Conservation (phyloP, 2,113 vertebrate genomes). For the Sorex araneus region DNA sequence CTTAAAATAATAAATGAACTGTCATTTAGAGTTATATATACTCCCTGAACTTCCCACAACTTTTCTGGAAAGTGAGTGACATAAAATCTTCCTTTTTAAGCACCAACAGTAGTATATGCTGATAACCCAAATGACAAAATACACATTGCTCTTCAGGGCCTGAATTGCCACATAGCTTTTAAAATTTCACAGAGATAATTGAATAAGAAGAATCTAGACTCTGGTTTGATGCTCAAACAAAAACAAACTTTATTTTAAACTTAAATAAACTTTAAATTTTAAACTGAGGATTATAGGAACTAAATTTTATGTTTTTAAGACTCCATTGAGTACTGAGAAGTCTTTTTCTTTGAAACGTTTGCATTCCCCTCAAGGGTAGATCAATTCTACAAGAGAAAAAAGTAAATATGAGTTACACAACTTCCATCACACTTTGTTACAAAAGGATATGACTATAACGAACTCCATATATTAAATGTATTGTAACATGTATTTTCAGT, state of each 20-base stretch:
- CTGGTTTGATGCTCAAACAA: conserved; percentile 69
- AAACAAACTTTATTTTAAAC: conserved; percentile 72
- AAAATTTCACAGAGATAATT: conserved; percentile 31
- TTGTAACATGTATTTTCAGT: not conserved
- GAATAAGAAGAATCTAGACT: conserved; percentile 40
- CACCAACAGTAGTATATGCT: not conserved
- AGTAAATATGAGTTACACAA: conserved; percentile 53
- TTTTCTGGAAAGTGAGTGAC: conserved; percentile 24
- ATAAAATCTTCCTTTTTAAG: conserved; percentile 26
- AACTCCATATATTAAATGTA: not conserved
- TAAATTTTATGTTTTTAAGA: conserved; percentile 34
- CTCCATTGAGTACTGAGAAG: not conserved
- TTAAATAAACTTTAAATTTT: not conserved
- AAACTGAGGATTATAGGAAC: not conserved
- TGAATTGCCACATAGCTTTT: not conserved
- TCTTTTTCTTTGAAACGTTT: conserved; percentile 61
- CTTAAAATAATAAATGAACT: conserved; percentile 36
- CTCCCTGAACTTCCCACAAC: not conserved
- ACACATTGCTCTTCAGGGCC: not conserved
- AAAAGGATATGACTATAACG: conserved; percentile 49
- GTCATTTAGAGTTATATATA: not conserved
- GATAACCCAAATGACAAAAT: conserved; percentile 24
- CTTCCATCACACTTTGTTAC: conserved; percentile 10
- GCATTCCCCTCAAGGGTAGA: not conserved
- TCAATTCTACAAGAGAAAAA: conserved; percentile 62